phyloP scores from a whole-genome alignment of 2,888 invertebrate species.

The Torymus texanus region DNA sequence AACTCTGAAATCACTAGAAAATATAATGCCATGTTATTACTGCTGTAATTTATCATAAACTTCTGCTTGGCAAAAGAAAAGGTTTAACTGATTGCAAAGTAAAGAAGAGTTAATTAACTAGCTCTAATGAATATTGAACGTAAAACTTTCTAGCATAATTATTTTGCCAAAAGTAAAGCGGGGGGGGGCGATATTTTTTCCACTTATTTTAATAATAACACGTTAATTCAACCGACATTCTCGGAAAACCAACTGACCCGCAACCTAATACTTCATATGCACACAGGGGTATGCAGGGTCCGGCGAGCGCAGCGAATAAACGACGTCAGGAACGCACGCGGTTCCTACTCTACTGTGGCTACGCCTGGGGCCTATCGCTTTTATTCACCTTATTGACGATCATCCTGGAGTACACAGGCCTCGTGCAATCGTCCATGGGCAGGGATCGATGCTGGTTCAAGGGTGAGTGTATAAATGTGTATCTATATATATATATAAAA shows the following conservation, averaged over 20 bases:
- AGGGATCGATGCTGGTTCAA: constrained; percentile 81
- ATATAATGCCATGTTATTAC: too few species aligned
- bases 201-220: too few species aligned
- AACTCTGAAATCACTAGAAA: too few species aligned
- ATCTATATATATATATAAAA: too few species aligned
- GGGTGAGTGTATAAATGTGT: constrained; percentile 74
- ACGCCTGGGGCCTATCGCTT: constrained; percentile 83
- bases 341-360: constrained; percentile 82
- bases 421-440: constrained; percentile 73
- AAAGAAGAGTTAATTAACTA: too few species aligned
- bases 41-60: too few species aligned
- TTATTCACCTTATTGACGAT: constrained; percentile 78
- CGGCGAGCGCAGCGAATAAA: constrained; percentile 51
- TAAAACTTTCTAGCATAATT: too few species aligned
- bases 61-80: too few species aligned
- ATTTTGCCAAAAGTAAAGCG: too few species aligned
- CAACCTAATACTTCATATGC: neutral
- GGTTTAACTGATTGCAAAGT: too few species aligned
- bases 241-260: neutral
- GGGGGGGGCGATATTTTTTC: too few species aligned
- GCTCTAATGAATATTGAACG: too few species aligned
- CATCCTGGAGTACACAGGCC: constrained; percentile 77
- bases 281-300: constrained; percentile 65
- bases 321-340: constrained; percentile 72
- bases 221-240: neutral